Conservation (phyloP, 2,888 invertebrate genomes). For the Mermis nigrescens region DNA sequence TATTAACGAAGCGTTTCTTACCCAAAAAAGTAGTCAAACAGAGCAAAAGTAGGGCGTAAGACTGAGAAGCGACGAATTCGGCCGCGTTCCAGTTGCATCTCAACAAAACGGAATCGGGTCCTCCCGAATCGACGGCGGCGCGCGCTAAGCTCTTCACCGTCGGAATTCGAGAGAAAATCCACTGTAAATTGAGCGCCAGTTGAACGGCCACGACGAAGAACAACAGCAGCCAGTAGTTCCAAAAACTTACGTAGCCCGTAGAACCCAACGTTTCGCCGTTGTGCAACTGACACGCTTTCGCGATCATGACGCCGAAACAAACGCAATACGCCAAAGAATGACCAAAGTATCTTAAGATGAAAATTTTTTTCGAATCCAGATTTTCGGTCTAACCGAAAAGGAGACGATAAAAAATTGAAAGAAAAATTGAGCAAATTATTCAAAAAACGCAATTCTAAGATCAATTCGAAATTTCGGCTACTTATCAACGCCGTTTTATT, state of each 20-base stretch:
- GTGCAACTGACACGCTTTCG: constrained; percentile 27
- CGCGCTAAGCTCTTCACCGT: neutral
- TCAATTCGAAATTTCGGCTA: no score
- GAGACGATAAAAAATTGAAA: constrained; percentile 22
- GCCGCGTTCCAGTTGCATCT: constrained; percentile 8
- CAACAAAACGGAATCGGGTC: constrained; percentile 4
- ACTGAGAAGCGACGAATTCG: constrained; percentile 16
- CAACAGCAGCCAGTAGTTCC: constrained; percentile 30
- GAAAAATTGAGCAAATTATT: no score
- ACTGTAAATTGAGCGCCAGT: constrained; percentile 20
- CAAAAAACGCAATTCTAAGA: no score
- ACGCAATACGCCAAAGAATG: constrained; percentile 22
- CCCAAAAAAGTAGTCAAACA: neutral
- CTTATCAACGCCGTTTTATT: no score
- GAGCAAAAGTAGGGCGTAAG: constrained; percentile 20
- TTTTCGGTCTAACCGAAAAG: no score
- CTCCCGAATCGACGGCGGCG: neutral
- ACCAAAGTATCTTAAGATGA: no score
- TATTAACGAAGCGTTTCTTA: no score
- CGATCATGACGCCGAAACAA: constrained; percentile 30
- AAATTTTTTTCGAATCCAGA: no score
- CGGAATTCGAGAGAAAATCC: constrained; percentile 1
- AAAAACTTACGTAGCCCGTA: constrained; percentile 23
- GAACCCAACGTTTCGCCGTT: constrained; percentile 25
- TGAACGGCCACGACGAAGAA: constrained; percentile 29